Base-by-base conservation (phyloP, 2,888 invertebrate species). In the Pyrochroa serraticornis region DNA sequence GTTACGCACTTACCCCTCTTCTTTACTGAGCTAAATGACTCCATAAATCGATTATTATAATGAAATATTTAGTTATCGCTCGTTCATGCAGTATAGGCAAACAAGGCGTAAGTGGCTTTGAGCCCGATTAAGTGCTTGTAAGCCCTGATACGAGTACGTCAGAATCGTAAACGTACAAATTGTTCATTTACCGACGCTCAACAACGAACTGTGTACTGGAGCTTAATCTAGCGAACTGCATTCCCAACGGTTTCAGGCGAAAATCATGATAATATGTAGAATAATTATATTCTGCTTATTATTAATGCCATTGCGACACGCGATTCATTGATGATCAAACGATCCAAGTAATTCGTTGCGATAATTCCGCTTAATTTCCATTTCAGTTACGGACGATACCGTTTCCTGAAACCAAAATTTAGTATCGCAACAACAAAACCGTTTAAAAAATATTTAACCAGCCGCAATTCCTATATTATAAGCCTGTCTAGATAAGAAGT, bases 251-350 rank as follows among this genome's bases (percentile, higher is more conserved):
- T 61, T 37, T 45, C 65, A 57, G 58, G 57, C 60, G 54, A 56
- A 58, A 63, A 59, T 52, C 50, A 47, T 35, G 63, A 63, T 65
- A 62, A 64, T 64, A 45, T 65, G 63, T 50, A 50, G 52, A 48
- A 56, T 61, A 64, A 64, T 64, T 64, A 64, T 58, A 55, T 60
- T 51, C 60, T 53, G 47, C 56, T 60, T 62, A 62, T 62, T 64
- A 64, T 64, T 54, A 57, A 59, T 41, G 60, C 37, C 45, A 35
- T 43, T 22, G 34, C 49, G 58, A 60, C 64, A 64, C 53, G 64
- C 64, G 47, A 64, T 57, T 22, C 10, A 39, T 39, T 39, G 35
- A 35, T 6, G 9, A 35, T 6, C 35, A 35, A 35, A 35, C 35
- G 10, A 39, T 48, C 33, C 33, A 2, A 36, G 35, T 38, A 52